phyloP scores from a whole-genome alignment of 2,888 invertebrate species.

The Oscheius sp. region DNA sequence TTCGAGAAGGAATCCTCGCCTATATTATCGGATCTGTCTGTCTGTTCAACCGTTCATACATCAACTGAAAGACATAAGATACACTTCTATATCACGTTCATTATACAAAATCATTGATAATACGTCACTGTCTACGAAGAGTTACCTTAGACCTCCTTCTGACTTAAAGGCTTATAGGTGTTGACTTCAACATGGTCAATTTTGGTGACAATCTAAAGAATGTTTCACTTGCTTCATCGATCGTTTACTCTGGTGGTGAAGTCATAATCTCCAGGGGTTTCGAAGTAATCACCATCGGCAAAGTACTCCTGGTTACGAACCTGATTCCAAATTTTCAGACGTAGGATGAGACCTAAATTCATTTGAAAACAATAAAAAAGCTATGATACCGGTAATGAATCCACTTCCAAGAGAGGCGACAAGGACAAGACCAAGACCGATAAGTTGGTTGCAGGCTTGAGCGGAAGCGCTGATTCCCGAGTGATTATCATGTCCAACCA shows the following conservation, averaged over 20 bases:
- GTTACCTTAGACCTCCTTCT: conserved; percentile 41
- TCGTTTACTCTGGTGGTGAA: conserved; percentile 65
- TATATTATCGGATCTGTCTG: no score
- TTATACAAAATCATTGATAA: no score
- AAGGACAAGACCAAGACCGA: conserved; percentile 81
- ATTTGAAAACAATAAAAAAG: neutral
- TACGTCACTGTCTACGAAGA: no score
- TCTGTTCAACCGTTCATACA: no score
- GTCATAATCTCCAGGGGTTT: conserved; percentile 65
- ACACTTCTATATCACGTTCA: no score
- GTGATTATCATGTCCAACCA: conserved; percentile 34
- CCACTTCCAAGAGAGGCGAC: conserved; percentile 80
- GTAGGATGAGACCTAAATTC: conserved; percentile 54
- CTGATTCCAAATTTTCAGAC: conserved; percentile 56
- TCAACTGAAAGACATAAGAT: no score
- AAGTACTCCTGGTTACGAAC: conserved; percentile 58
- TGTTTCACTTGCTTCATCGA: neutral
- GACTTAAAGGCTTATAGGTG: conserved; percentile 50
- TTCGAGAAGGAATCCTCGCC: no score
- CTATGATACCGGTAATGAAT: conserved; percentile 75
- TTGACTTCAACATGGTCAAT: conserved; percentile 60
- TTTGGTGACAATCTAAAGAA: conserved; percentile 53
- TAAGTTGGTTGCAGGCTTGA: conserved; percentile 83
- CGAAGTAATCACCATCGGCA: conserved; percentile 66
- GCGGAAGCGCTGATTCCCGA: conserved; percentile 76